Evolutionary conservation across 92 coral and sea anemone genomes (phyloP).

Genomic region (Zoanthus gigantus): DNA sequence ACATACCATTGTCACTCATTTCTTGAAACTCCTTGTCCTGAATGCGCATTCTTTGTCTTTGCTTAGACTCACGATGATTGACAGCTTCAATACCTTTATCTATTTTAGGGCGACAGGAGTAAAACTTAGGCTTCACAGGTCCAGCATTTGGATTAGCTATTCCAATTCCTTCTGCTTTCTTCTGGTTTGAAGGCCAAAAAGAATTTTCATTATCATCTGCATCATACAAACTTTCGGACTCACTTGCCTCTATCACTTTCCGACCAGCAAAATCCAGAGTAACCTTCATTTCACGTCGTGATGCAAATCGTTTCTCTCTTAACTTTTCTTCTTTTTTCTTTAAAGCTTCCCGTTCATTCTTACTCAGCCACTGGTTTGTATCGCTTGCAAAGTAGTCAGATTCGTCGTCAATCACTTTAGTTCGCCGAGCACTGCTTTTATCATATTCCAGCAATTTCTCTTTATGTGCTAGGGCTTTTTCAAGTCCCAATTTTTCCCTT

Average conservation of each 20-base stretch:
- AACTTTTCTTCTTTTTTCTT: slow-evolving; percentile 84
- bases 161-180: slow-evolving; percentile 1
- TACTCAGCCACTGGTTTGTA: slow-evolving; percentile 80
- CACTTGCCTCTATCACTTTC: slow-evolving; percentile 77
- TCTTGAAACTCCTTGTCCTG: slow-evolving; percentile 97
- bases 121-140: slow-evolving; percentile 60
- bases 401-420: slow-evolving; percentile 97
- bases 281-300: slow-evolving; percentile 83
- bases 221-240: slow-evolving; percentile 61
- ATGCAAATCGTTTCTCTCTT: slow-evolving; percentile 80
- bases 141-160: slow-evolving; percentile 62
- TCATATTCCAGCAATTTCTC: slow-evolving; percentile 90
- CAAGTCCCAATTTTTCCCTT: slow-evolving; percentile 64
- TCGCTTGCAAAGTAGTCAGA: slow-evolving; percentile 97
- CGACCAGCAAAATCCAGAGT: slow-evolving; percentile 99
- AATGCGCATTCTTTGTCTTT: slow-evolving; percentile 65
- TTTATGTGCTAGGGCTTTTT: slow-evolving; percentile 91
- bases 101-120: slow-evolving; percentile 46
- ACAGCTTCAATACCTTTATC: background rate
- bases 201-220: slow-evolving; percentile 45
- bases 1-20: slow-evolving; percentile 93
- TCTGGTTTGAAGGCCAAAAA: slow-evolving; percentile 48
- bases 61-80: slow-evolving; percentile 47
- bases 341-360: slow-evolving; percentile 75
- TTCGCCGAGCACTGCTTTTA: slow-evolving; percentile 92